phyloP scores from a whole-genome alignment of 2,113 vertebrate species.

The Rutilus rutilus region DNA sequence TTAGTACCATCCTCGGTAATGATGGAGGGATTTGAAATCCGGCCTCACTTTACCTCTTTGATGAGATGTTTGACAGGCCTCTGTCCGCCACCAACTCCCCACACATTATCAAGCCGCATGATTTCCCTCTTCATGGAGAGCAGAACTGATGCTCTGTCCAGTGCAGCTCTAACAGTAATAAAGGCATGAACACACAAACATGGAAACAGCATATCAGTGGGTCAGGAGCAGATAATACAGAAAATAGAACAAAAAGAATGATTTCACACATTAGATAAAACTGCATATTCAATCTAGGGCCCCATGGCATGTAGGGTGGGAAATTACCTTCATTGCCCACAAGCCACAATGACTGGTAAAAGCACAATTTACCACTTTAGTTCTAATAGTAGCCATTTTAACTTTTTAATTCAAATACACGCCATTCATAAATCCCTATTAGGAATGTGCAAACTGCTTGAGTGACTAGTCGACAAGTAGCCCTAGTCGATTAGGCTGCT shows the following conservation, averaged over 20 bases:
- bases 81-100: constrained; percentile 86
- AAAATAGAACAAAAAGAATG: background rate
- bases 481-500: no score
- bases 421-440: no score
- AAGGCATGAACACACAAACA: background rate
- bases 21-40: no score
- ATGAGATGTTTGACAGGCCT: constrained; percentile 86
- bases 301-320: background rate
- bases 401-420: no score
- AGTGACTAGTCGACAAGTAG: no score
- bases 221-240: background rate
- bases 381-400: no score
- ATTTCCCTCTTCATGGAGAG: constrained; percentile 83
- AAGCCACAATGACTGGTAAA: background rate
- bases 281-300: background rate
- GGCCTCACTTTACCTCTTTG: constrained; percentile 77
- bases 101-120: constrained; percentile 85
- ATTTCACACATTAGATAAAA: background rate
- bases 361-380: background rate
- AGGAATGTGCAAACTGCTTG: no score
- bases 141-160: constrained; percentile 83
- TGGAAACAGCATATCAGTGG: background rate
- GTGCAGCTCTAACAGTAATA: constrained; percentile 75
- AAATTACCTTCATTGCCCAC: background rate
- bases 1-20: no score